These are phyloP conservation scores for Coturnix japonica DNA, from an alignment of 2,113 vertebrate genomes.

Conservation along the genomic window DNA sequence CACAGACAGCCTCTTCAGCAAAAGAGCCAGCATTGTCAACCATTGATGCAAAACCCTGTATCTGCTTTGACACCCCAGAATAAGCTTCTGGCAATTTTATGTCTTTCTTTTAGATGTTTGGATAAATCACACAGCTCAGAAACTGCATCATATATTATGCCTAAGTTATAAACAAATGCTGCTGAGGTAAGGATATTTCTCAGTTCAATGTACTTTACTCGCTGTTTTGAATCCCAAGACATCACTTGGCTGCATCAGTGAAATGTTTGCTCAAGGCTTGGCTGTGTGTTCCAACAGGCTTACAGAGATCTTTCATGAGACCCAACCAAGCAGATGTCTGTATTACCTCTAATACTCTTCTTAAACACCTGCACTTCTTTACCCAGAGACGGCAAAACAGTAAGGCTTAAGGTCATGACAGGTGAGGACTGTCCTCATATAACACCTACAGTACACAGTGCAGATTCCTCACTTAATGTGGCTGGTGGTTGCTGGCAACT, in stretches of 20 bases:
- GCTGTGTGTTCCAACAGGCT: conserved; percentile 19
- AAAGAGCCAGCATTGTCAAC: conserved; percentile 75
- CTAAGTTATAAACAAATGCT: conserved; percentile 75
- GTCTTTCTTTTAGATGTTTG: conserved; percentile 79
- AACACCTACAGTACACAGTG: background rate
- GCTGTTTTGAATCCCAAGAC: conserved; percentile 39
- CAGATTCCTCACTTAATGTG: background rate
- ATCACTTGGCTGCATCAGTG: conserved; percentile 51
- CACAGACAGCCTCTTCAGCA: conserved; percentile 75
- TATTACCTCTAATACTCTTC: background rate
- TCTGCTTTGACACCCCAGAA: conserved; percentile 78
- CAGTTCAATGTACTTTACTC: conserved; percentile 42
- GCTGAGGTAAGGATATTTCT: conserved; percentile 71
- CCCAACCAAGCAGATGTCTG: conserved; percentile 38
- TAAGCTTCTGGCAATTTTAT: conserved; percentile 78
- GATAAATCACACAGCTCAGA: conserved; percentile 70
- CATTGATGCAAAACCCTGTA: conserved; percentile 74
- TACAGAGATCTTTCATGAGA: conserved; percentile 35
- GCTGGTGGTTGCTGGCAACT: background rate
- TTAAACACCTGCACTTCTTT: background rate
- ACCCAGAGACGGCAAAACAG: background rate
- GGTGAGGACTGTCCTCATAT: background rate
- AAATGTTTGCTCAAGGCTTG: conserved; percentile 61
- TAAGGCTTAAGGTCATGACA: background rate
- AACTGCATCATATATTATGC: conserved; percentile 64